A percentile compares a stretch with the other conserved stretches of the same genome.
Evolutionary conservation across 2,888 invertebrate species (phyloP).

Genomic region (Apodemia zela): DNA sequence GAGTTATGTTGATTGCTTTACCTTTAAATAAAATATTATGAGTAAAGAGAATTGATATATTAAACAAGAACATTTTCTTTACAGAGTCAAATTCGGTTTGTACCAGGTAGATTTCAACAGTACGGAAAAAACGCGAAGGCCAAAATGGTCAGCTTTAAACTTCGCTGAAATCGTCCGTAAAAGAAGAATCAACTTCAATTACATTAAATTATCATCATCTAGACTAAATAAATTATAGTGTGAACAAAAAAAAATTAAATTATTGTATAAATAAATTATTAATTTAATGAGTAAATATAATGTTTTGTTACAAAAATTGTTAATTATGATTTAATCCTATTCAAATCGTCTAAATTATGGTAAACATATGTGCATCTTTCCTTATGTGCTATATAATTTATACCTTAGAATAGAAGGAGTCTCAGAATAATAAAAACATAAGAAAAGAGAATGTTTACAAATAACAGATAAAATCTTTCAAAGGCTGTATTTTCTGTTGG

Average conservation of each 20-base stretch:
- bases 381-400: too few relatives aligned
- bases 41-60: neutral
- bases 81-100: conserved; percentile 68
- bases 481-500: too few relatives aligned
- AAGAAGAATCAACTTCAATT: conserved; percentile 58
- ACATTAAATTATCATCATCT: conserved; percentile 38
- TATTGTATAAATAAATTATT: conserved; percentile 23
- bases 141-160: conserved; percentile 65
- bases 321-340: too few relatives aligned
- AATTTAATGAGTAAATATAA: conserved; percentile 8
- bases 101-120: conserved; percentile 68
- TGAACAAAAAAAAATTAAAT: conserved; percentile 4
- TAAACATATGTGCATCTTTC: too few relatives aligned
- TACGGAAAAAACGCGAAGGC: conserved; percentile 58
- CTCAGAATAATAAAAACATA: too few relatives aligned
- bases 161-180: conserved; percentile 62
- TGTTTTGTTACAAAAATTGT: neutral
- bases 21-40: too few relatives aligned
- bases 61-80: conserved; percentile 24
- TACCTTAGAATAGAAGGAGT: too few relatives aligned
- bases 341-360: too few relatives aligned
- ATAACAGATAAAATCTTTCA: too few relatives aligned
- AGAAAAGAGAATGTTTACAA: too few relatives aligned
- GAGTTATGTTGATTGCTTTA: too few relatives aligned
- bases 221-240: conserved; percentile 37